Conservation (phyloP, 2,888 invertebrate genomes). For the Hedychridium roseum region DNA sequence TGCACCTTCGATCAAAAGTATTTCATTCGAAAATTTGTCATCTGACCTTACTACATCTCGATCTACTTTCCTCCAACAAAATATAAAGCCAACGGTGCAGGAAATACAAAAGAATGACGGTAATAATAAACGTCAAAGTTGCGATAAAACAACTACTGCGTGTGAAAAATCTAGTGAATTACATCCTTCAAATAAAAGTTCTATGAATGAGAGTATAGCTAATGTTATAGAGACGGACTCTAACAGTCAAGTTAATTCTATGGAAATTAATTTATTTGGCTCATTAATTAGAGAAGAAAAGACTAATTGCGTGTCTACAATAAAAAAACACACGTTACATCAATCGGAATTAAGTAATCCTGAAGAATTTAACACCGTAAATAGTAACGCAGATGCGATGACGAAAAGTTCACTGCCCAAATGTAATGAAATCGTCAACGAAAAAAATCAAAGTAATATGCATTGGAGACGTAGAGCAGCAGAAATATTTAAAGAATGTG, state of each 20-base stretch:
- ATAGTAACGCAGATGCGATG: not conserved
- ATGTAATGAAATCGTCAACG: slow-evolving; percentile 2
- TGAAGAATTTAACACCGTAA: not conserved
- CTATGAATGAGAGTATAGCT: no score
- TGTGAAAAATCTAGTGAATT: not conserved
- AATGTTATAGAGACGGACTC: no score
- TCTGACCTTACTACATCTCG: slow-evolving; percentile 9
- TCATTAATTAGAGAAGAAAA: no score
- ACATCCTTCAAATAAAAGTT: slow-evolving; percentile 13
- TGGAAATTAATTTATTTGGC: no score
- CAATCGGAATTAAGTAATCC: slow-evolving; percentile 3
- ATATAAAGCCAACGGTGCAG: not conserved
- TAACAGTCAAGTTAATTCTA: no score
- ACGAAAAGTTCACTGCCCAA: slow-evolving; percentile 1
- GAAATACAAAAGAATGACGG: not conserved
- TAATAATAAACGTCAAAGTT: slow-evolving; percentile 1
- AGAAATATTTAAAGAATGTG: slow-evolving; percentile 28
- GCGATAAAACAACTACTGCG: not conserved
- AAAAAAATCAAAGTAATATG: slow-evolving; percentile 18
- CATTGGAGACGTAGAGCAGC: slow-evolving; percentile 45
- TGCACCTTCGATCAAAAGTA: not conserved
- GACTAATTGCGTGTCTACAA: slow-evolving; percentile 38
- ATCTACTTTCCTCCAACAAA: slow-evolving; percentile 2
- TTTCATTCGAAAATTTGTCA: slow-evolving; percentile 6
- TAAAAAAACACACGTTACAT: slow-evolving; percentile 28